Conservation (phyloP, 2,797 vertebrate species). For the Platalea minor region DNA sequence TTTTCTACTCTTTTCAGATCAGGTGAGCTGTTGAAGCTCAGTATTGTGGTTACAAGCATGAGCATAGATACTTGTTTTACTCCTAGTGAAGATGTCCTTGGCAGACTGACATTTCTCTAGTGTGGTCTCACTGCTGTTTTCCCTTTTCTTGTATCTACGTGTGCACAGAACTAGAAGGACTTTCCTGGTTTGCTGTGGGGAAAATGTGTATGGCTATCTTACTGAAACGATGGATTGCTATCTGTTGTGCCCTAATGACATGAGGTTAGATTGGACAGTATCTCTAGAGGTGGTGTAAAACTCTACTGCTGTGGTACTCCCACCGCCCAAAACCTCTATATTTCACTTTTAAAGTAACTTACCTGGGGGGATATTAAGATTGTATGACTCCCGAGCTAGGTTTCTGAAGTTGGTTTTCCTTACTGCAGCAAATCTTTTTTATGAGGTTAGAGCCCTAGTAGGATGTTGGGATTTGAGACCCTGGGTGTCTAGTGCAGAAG, state of each 20-base stretch:
- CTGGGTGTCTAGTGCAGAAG: not conserved
- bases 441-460: not conserved
- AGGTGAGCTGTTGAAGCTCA: not conserved
- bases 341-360: not conserved
- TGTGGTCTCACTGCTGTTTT: not conserved
- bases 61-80: rapidly evolving
- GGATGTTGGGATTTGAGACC: not conserved
- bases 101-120: not conserved
- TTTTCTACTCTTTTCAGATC: not conserved
- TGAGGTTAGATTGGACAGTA: not conserved
- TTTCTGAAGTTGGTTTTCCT: not conserved
- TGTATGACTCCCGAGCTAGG: not conserved
- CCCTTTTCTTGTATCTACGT: not conserved
- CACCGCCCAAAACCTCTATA: not conserved
- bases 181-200: not conserved
- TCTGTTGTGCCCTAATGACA: not conserved
- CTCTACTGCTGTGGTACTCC: not conserved
- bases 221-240: not conserved
- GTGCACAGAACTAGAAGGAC: not conserved
- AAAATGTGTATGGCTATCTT: rapidly evolving
- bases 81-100: not conserved
- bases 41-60: not conserved
- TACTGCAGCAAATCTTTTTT: not conserved
- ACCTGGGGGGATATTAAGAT: not conserved
- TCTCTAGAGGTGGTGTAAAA: not conserved